A percentile compares a stretch with the other conserved stretches of the same genome.
phyloP scores from a whole-genome alignment of 2,888 invertebrate genomes.

The Macroteleia sp. region DNA sequence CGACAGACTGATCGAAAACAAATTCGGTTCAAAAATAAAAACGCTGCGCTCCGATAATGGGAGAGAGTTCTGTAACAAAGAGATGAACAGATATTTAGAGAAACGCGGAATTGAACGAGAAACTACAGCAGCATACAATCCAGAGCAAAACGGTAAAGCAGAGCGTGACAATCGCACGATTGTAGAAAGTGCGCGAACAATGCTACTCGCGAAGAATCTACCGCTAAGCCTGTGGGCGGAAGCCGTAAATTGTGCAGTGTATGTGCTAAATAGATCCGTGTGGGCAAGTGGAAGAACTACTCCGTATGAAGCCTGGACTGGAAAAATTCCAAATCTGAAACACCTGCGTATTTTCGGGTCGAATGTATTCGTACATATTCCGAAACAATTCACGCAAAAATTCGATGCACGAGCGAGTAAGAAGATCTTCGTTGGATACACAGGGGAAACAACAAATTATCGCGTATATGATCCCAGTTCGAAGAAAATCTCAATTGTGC shows the following conservation, averaged over 20 bases:
- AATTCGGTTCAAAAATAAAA: no score
- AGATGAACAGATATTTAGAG: slow-evolving; percentile 12
- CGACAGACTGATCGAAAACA: no score
- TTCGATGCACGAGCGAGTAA: slow-evolving; percentile 62
- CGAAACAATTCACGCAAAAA: slow-evolving; percentile 62
- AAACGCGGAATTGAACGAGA: slow-evolving; percentile 8
- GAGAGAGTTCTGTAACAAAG: no score
- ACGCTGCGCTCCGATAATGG: no score
- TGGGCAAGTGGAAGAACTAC: slow-evolving; percentile 2
- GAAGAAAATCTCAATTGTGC: slow-evolving; percentile 54
- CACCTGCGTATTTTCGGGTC: slow-evolving; percentile 66
- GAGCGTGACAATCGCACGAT: slow-evolving; percentile 44
- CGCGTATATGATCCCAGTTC: slow-evolving; percentile 66
- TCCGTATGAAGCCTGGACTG: slow-evolving; percentile 47
- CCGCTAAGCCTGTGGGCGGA: slow-evolving; percentile 33
- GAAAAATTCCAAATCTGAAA: slow-evolving; percentile 55
- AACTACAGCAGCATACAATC: slow-evolving; percentile 30
- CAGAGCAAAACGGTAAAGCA: slow-evolving; percentile 39
- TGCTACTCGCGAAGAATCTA: slow-evolving; percentile 33
- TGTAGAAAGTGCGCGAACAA: slow-evolving; percentile 29
- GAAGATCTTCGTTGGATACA: slow-evolving; percentile 57
- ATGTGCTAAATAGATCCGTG: slow-evolving; percentile 32
- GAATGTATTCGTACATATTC: slow-evolving; percentile 57
- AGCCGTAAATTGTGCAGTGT: slow-evolving; percentile 48
- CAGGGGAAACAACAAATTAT: slow-evolving; percentile 65